A percentile compares a stretch with the other conserved stretches of the same genome.
Evolutionary conservation across 1,140 invertebrate genomes (phyloP).

Genomic region (Bombus superbus): DNA sequence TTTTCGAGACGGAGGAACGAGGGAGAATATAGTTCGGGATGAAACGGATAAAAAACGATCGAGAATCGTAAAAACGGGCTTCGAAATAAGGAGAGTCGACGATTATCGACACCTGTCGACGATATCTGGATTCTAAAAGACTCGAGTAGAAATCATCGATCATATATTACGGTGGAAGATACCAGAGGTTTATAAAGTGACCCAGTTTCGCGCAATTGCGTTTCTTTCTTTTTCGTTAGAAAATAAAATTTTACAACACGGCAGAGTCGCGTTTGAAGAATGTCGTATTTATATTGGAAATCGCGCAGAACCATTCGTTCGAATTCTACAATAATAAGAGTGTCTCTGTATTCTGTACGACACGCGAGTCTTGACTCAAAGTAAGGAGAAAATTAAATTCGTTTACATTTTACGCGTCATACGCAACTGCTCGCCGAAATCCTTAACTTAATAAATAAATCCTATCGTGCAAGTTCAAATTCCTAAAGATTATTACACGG

Average conservation of each 20-base stretch:
- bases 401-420: background rate
- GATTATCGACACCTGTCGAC: conserved; percentile 65
- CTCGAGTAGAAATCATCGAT: conserved; percentile 19
- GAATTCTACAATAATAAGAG: background rate
- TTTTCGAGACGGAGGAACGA: background rate
- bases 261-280: too few relatives aligned
- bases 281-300: background rate
- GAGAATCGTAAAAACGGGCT: background rate
- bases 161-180: background rate
- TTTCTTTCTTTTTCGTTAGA: background rate
- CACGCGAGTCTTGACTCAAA: background rate
- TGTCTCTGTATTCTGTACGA: too few relatives aligned
- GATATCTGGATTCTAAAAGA: conserved; percentile 31
- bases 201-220: background rate
- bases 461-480: too few relatives aligned
- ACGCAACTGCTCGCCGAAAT: background rate
- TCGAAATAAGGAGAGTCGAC: conserved; percentile 49
- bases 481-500: too few relatives aligned
- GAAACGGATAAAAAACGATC: conserved; percentile 16
- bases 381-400: background rate
- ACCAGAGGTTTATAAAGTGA: conserved; percentile 12
- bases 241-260: background rate
- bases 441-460: too few relatives aligned
- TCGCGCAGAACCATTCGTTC: too few relatives aligned
- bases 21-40: background rate